phyloP scores from a whole-genome alignment of 2,113 vertebrate species.

The Varanus salvator region DNA sequence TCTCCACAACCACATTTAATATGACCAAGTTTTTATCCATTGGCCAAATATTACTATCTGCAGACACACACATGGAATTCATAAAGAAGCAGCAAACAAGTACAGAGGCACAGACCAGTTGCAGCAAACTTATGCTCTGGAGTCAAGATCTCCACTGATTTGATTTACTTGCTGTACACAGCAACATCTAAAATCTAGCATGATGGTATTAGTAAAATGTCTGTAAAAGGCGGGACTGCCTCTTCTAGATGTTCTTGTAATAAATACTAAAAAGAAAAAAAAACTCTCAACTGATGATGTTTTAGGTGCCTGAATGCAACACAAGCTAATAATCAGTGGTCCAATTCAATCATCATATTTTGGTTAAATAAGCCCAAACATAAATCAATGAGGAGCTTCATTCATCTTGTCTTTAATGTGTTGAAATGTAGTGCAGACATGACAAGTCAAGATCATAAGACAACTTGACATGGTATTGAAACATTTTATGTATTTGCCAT shows the following conservation, averaged over 20 bases:
- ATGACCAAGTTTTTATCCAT: not conserved
- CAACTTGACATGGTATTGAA: not conserved
- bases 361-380: not conserved
- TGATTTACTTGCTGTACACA: not conserved
- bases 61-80: not conserved
- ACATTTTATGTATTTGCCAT: not conserved
- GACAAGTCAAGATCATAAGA: not conserved
- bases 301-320: not conserved
- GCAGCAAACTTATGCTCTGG: not conserved
- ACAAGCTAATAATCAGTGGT: not conserved
- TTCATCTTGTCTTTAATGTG: not conserved
- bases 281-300: not conserved
- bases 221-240: not conserved
- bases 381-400: not conserved
- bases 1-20: not conserved
- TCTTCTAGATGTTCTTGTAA: not conserved
- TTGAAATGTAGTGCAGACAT: not conserved
- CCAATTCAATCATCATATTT: not conserved
- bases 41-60: not conserved
- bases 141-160: not conserved
- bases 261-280: not conserved
- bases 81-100: not conserved
- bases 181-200: not conserved
- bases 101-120: not conserved
- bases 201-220: not conserved